Percentiles rank a stretch among this genome's conserved stretches.
These are phyloP conservation scores for Phymastichus coffea DNA, from an alignment of 1,140 invertebrate species.

Conservation along the genomic window DNA sequence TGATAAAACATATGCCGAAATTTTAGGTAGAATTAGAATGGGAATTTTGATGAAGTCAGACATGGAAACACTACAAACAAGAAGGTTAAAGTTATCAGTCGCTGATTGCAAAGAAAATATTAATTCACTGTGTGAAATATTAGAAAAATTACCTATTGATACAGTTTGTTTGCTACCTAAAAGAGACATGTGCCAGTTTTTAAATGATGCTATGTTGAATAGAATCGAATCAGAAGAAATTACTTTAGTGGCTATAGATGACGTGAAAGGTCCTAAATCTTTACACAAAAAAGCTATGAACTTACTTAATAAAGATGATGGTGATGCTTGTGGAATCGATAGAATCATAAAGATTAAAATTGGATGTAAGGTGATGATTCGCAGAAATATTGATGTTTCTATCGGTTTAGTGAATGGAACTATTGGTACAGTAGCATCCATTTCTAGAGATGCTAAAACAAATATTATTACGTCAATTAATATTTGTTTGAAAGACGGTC, in stretches of 20 bases:
- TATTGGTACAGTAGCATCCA: too few relatives aligned
- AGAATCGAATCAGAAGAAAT: constrained; percentile 23
- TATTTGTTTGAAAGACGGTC: constrained; percentile 38
- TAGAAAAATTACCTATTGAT: constrained; percentile 23
- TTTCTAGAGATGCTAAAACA: too few relatives aligned
- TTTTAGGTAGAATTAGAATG: constrained; percentile 26
- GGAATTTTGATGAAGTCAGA: constrained; percentile 36
- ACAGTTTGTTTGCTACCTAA: too few relatives aligned
- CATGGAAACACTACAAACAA: too few relatives aligned
- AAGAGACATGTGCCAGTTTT: constrained; percentile 29
- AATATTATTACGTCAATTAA: too few relatives aligned
- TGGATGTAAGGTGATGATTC: too few relatives aligned
- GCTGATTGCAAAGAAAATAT: constrained; percentile 16
- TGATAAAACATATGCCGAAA: constrained; percentile 6
- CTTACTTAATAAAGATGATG: constrained; percentile 26
- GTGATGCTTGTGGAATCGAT: constrained; percentile 20
- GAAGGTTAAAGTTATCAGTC: constrained; percentile 26
- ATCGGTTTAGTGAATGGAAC: too few relatives aligned
- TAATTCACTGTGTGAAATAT: constrained; percentile 30
- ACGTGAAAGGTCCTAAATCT: too few relatives aligned
- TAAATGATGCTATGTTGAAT: constrained; percentile 33
- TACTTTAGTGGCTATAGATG: too few relatives aligned
- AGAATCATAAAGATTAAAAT: constrained; percentile 29
- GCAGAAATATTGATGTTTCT: too few relatives aligned
- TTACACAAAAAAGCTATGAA: too few relatives aligned